Evolutionary conservation across 2,113 vertebrate genomes (phyloP), one percentile per base, ranked within the genome.

Genomic region (Benitochromis conjunctus): DNA sequence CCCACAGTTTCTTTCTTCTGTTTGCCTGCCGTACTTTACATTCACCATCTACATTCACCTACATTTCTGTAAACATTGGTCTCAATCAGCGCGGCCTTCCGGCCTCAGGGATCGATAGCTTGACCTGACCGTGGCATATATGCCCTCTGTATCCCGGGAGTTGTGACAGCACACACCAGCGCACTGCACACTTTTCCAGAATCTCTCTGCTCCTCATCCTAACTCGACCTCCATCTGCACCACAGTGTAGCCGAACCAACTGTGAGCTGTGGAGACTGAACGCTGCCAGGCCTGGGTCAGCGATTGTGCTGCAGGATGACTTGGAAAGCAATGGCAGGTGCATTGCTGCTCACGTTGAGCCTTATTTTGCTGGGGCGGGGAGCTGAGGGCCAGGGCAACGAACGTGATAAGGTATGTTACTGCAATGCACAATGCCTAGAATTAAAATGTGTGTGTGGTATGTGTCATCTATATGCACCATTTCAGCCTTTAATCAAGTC

Each of bases 381-480:
- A 78, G 89, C 54, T 3, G 81, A 91, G 51, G 89, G 82, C 9
- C 80, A 94, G 77, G 81, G 51, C 41, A 89, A 86, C 3, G 13
- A 53, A 78, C 69, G 19, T 21, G 86, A 14, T 57, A 91, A 87
- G 92, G 95, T 96, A 92, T 36, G 93, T 92, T 55, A 19, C 69
- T 31, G 48, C 8, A 18, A 77, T 5, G 19, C 18, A 57, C 8
- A 26, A 77, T 10, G 24, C 19, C 8, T 83, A 10, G 6, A 21
- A 51, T 10, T 4, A 46, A 71, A 26, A 24, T 54, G n/a, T 55
- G 12, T 31, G 56, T 1, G 8, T 16, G 46, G 38, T 8, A 43
- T 9, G 36, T 14, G 43, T 69, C 36, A 43, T 16, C 13, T 3
- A 43, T 46, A 16, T 26, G 19, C 13, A 43, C 38, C 38, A 46